Percentiles rank a stretch among this genome's conserved stretches.
These are phyloP conservation scores for Pterois miles DNA, from an alignment of 2,797 vertebrate species.

Conservation along the genomic window DNA sequence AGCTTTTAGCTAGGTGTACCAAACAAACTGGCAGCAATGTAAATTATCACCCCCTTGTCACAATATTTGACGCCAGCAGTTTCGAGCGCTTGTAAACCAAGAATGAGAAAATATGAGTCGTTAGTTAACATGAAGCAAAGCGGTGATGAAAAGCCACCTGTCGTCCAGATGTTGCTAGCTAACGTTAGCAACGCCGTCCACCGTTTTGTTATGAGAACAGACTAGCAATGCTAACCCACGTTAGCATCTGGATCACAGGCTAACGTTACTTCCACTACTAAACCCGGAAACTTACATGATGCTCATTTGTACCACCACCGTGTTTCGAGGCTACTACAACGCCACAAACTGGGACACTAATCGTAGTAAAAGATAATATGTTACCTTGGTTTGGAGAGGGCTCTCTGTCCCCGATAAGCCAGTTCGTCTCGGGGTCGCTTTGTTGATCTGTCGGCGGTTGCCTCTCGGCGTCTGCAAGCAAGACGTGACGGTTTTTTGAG, in stretches of 20 bases:
- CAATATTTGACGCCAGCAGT: not conserved
- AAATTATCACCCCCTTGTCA: not conserved
- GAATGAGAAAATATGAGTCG: not conserved
- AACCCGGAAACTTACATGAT: not conserved
- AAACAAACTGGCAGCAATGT: no score
- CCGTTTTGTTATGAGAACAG: not conserved
- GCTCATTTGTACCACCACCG: no score
- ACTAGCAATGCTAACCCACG: no score
- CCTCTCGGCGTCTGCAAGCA: slow-evolving; percentile 45
- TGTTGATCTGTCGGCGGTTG: slow-evolving; percentile 28
- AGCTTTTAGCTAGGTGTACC: not conserved
- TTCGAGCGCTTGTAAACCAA: not conserved
- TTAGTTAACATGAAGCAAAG: not conserved
- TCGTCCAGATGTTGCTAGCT: not conserved
- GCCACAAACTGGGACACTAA: accelerated
- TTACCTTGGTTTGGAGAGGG: slow-evolving; percentile 38
- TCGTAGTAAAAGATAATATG: accelerated
- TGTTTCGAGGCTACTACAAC: accelerated
- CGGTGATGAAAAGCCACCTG: not conserved
- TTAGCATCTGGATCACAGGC: no score
- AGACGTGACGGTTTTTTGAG: slow-evolving; percentile 51
- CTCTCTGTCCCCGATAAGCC: slow-evolving; percentile 18
- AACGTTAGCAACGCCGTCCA: slow-evolving; percentile 6
- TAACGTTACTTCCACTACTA: not conserved
- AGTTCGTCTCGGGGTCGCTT: slow-evolving; percentile 31